phyloP scores from a whole-genome alignment of 2,797 vertebrate species.

The Philypnodon macrostomus region DNA sequence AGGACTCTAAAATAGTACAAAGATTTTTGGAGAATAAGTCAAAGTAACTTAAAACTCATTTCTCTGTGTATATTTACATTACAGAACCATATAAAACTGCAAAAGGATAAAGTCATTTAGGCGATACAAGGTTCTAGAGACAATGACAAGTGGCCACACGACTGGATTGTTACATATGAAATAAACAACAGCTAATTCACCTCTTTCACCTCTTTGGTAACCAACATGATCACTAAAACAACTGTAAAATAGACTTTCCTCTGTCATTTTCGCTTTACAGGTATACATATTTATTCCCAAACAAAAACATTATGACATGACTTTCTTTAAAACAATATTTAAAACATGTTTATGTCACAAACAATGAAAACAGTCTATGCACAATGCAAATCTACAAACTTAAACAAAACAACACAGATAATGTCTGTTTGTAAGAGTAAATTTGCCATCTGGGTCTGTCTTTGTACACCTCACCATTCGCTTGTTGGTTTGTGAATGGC shows the following conservation, averaged over 20 bases:
- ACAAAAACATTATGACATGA: slow-evolving; percentile 70
- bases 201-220: slow-evolving; percentile 91
- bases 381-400: slow-evolving; percentile 77
- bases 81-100: slow-evolving; percentile 83
- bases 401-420: slow-evolving; percentile 47
- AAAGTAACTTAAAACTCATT: slow-evolving; percentile 79
- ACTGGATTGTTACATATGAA: slow-evolving; percentile 56
- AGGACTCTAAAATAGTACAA: slow-evolving; percentile 80
- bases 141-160: slow-evolving; percentile 27
- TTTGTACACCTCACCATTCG: slow-evolving; percentile 3
- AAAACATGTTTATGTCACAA: slow-evolving; percentile 62
- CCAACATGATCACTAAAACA: slow-evolving; percentile 78
- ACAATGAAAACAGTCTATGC: slow-evolving; percentile 56
- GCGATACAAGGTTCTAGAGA: slow-evolving; percentile 37
- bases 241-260: slow-evolving; percentile 68
- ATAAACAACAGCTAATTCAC: slow-evolving; percentile 69
- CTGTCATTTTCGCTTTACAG: slow-evolving; percentile 65
- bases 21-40: slow-evolving; percentile 76
- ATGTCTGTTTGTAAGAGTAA: slow-evolving; percentile 25
- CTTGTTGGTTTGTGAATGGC: slow-evolving; percentile 32
- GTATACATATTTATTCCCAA: slow-evolving; percentile 60
- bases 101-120: slow-evolving; percentile 63
- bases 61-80: slow-evolving; percentile 85
- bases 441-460: slow-evolving; percentile 31
- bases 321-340: slow-evolving; percentile 79